Evolutionary conservation across 1,140 invertebrate genomes (phyloP).

Genomic region (Thrips palmi): DNA sequence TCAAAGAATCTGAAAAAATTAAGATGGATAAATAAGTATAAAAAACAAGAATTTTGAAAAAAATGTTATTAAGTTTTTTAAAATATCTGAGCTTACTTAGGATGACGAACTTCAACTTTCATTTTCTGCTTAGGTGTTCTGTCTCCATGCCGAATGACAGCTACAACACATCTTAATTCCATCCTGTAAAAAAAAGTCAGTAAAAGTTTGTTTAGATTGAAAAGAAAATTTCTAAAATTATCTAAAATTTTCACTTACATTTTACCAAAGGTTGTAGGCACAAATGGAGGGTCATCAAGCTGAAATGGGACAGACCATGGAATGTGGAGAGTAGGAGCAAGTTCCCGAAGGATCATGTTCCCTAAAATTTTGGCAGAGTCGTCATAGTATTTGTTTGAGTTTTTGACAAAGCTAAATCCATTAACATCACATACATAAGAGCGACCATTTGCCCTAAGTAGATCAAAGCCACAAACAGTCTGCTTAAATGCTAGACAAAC

Average conservation of each 20-base stretch:
- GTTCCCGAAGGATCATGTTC: constrained; percentile 80
- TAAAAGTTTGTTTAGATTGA: constrained; percentile 7
- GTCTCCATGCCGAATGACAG: constrained; percentile 96
- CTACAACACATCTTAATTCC: constrained; percentile 95
- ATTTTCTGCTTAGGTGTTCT: constrained; percentile 99
- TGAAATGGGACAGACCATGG: constrained; percentile 95
- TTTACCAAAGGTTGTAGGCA: constrained; percentile 96
- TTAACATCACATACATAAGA: constrained; percentile 99
- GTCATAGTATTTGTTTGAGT: constrained; percentile 99
- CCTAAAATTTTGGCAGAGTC: constrained; percentile 96
- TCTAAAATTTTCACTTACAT: constrained; percentile 40
- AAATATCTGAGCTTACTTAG: constrained; percentile 45
- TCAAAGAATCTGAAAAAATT: constrained; percentile 73
- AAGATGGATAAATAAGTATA: constrained; percentile 7
- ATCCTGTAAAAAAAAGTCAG: constrained; percentile 37
- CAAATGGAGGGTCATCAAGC: constrained; percentile 94
- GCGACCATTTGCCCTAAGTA: constrained; percentile 92
- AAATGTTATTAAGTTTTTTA: not conserved
- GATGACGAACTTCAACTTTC: constrained; percentile 99
- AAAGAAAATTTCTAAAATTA: constrained; percentile 2
- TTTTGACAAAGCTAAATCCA: constrained; percentile 99
- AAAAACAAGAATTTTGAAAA: constrained; percentile 7
- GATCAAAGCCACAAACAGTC: constrained; percentile 98
- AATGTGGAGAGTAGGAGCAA: constrained; percentile 89
- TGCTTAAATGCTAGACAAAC: constrained; percentile 97